Percentiles rank a stretch among this genome's conserved stretches.
Evolutionary conservation across 1,140 invertebrate genomes (phyloP).

Genomic region (Vanessa atalanta): DNA sequence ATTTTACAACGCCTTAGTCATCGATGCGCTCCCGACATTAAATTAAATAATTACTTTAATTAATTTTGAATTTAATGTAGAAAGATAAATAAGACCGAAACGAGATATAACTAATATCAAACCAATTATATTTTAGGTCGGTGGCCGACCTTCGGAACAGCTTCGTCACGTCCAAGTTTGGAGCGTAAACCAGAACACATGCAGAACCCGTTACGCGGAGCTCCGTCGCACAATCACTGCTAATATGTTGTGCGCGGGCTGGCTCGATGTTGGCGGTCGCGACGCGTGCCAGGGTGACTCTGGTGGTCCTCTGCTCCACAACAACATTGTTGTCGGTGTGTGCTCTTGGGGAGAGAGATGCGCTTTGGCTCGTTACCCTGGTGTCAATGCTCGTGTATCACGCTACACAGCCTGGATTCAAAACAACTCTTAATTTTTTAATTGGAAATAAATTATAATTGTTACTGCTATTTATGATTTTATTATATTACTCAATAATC

Average conservation of each 20-base stretch:
- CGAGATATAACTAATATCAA: background rate
- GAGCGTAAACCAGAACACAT: constrained; percentile 31
- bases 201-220: constrained; percentile 34
- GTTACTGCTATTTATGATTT: too few species aligned
- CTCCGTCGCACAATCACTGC: constrained; percentile 21
- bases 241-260: constrained; percentile 42
- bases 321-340: constrained; percentile 76
- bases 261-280: constrained; percentile 26
- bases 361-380: constrained; percentile 70
- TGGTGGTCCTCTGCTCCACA: constrained; percentile 82
- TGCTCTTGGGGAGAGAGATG: constrained; percentile 81
- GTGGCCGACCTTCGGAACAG: constrained; percentile 28
- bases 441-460: too few species aligned
- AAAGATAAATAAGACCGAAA: too few species aligned
- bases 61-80: too few species aligned
- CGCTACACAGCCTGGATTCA: constrained; percentile 51
- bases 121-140: constrained; percentile 21
- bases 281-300: constrained; percentile 78
- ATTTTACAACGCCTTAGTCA: too few species aligned
- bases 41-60: too few species aligned
- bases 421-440: constrained; percentile 33
- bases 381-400: constrained; percentile 57
- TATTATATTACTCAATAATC: too few species aligned
- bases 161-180: constrained; percentile 38
- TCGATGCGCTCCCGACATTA: too few species aligned